Conservation (phyloP, 2,797 vertebrate genomes). For the Oceanodroma leucorhoa region DNA sequence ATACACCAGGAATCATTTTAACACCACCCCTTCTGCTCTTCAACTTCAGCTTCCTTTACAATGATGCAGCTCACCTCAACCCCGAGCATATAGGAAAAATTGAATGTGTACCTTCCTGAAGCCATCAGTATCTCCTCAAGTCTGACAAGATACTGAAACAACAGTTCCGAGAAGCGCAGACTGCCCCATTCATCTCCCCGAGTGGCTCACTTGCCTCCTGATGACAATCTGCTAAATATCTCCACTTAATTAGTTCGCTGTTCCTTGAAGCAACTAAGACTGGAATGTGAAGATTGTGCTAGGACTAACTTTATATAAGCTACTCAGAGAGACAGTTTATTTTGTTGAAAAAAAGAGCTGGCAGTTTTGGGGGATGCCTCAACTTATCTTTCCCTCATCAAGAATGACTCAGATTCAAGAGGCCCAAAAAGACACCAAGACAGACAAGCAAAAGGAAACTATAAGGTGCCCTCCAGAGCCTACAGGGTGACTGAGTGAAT, state of each 20-base stretch:
- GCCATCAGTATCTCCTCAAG: not conserved
- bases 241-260: not conserved
- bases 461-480: not conserved
- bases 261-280: slow-evolving; percentile 45
- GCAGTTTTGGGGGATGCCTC: not conserved
- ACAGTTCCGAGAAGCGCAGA: not conserved
- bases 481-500: not conserved
- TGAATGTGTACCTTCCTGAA: not conserved
- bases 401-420: not conserved
- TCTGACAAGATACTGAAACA: not conserved
- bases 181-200: not conserved
- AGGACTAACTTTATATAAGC: not conserved
- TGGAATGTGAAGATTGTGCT: not conserved
- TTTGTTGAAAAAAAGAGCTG: not conserved
- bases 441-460: not conserved
- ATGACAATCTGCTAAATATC: slow-evolving; percentile 39
- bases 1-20: not conserved
- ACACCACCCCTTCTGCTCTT: not conserved
- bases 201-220: slow-evolving; percentile 32
- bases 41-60: not conserved
- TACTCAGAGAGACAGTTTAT: not conserved
- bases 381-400: not conserved
- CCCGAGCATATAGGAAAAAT: not conserved
- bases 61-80: not conserved
- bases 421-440: not conserved